phyloP scores from a whole-genome alignment of 2,113 vertebrate genomes.

The Nothoprocta pentlandii region DNA sequence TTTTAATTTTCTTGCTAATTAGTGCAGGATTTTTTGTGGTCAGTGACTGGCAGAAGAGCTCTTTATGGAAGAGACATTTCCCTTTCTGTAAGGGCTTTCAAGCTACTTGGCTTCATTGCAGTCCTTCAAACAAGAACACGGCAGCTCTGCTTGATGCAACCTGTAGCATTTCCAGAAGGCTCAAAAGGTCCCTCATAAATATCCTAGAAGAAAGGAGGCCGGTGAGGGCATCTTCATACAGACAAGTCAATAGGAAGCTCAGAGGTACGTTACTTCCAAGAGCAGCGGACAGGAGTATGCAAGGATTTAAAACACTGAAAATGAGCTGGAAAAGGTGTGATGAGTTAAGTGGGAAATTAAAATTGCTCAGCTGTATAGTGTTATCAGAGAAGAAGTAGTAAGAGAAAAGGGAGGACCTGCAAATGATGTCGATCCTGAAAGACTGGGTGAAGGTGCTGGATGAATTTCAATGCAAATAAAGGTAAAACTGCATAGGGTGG shows the following conservation, averaged over 20 bases:
- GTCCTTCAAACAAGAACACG: not conserved
- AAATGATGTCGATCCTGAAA: not conserved
- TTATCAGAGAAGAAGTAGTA: no score
- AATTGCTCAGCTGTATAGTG: not conserved
- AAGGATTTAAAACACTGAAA: not conserved
- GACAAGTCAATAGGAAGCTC: not conserved
- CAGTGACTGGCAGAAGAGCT: not conserved
- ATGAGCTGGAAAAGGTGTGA: not conserved
- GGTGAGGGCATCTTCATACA: rapidly evolving
- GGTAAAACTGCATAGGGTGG: not conserved
- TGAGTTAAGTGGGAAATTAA: not conserved
- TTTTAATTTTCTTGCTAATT: not conserved
- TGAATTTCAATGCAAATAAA: not conserved
- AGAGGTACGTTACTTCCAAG: not conserved
- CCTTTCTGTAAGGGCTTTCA: not conserved
- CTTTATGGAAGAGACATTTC: not conserved
- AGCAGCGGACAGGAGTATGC: not conserved
- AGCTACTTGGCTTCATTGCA: not conserved
- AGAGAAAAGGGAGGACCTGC: not conserved
- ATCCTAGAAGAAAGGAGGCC: not conserved
- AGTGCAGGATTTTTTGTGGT: not conserved
- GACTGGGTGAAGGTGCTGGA: not conserved
- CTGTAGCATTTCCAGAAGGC: not conserved
- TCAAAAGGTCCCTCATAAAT: not conserved
- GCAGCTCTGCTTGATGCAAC: not conserved